Base-by-base conservation (phyloP, 2,888 invertebrate species). In the Drosophila affinis region DNA sequence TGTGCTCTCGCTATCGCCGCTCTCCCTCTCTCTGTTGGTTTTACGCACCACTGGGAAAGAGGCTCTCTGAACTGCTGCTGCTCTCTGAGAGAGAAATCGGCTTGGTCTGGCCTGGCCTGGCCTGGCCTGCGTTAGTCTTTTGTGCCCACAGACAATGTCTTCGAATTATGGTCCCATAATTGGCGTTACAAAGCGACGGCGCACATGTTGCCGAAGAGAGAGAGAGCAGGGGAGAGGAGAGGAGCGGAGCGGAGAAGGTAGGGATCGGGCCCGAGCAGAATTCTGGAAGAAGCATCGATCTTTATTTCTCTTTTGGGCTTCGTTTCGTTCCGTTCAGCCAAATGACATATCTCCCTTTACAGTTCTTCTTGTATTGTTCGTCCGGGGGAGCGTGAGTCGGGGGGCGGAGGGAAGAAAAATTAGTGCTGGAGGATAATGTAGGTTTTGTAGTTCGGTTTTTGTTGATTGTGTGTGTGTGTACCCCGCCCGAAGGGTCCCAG, bases 141-240 rank as follows among this genome's bases (percentile, higher is more conserved):
- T 62, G 55, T 54, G 39, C 51, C 39, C 47, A 21, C 59, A 44
- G 75, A 89, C 90, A 90, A 89, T 88, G 83, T 76, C 79, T 77
- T 86, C 87, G 77, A 88, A 90, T 91, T 90, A 90, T 90, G 87
- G 76, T 84, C 78, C 88, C 84, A 88, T 90, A 90, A 90, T 91
- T 91, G 91, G 89, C 91, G 90, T 91, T 87, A 87, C 90, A 87
- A 88, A 81, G 83, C 86, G 76, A 75, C 76, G 73, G 86, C 21
- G 21, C 21, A 87, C 85, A 83, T 81, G 85, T 85, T 82, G 69
- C 75, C 54, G 64, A 9, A 32, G 14, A 46, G 14, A 64, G 9
- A 21, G 2, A 3, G 21, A 21, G 21, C 3, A 21, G 21, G 3
- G 21, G 21, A 21, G 21, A 0, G 3, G 21, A 21, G 21, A 21